These are phyloP conservation scores for Calyptommatus sinebrachiatus DNA, from an alignment of 2,113 vertebrate genomes.

Conservation along the genomic window DNA sequence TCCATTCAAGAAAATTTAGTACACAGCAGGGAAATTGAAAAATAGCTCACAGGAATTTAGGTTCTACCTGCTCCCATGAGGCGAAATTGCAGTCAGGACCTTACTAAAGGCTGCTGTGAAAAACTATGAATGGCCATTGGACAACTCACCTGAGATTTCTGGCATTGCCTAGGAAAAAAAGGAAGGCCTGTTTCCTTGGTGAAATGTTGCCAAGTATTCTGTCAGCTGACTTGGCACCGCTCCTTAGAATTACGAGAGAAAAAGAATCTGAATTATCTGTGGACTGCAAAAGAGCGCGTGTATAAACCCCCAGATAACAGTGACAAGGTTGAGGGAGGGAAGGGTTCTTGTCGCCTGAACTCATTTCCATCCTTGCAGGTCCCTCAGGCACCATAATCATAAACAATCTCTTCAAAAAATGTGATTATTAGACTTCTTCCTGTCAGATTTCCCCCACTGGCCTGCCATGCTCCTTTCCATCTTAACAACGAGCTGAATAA, in stretches of 20 bases:
- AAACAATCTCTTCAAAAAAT: constrained; percentile 54
- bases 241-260: background rate
- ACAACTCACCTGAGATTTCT: background rate
- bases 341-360: constrained; percentile 22
- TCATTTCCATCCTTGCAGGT: constrained; percentile 40
- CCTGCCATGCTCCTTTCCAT: constrained; percentile 13
- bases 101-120: background rate
- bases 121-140: background rate
- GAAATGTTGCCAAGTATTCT: background rate
- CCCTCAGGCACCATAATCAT: constrained; percentile 53
- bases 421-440: constrained; percentile 44
- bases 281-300: background rate
- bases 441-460: constrained; percentile 34
- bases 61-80: no score
- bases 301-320: constrained; percentile 28
- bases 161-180: background rate
- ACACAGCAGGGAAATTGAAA: no score
- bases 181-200: background rate
- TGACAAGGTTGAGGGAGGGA: constrained; percentile 7
- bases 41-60: no score
- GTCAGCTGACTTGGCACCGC: background rate
- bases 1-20: no score
- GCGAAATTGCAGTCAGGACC: no score
- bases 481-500: constrained; percentile 55
- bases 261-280: background rate